Evolutionary conservation across 2,797 vertebrate genomes (phyloP).

Genomic region (Simalia tracyae): DNA sequence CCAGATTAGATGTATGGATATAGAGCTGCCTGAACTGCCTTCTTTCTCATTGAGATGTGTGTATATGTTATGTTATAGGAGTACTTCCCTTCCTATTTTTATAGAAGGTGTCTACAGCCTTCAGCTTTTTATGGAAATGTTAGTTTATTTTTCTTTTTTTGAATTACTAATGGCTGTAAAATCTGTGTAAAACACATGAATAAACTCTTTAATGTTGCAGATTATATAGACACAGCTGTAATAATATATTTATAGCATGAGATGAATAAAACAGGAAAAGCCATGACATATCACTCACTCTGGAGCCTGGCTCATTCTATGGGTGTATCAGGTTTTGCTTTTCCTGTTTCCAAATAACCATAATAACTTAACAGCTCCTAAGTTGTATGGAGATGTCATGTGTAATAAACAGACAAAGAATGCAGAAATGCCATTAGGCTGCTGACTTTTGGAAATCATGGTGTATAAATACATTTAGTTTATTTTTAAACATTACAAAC

Average conservation of each 20-base stretch:
- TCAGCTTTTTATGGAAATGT: background rate
- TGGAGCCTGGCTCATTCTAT: background rate
- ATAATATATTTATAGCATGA: slow-evolving; percentile 17
- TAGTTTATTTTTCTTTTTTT: background rate
- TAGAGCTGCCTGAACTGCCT: background rate
- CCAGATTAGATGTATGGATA: background rate
- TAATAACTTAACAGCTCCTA: background rate
- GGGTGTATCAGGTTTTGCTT: slow-evolving; percentile 14
- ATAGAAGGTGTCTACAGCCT: background rate
- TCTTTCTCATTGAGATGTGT: background rate
- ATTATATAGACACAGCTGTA: background rate
- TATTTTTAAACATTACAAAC: background rate
- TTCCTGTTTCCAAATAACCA: slow-evolving; percentile 17
- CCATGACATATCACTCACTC: background rate
- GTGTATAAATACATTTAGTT: background rate
- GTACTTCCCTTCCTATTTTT: background rate
- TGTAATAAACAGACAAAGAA: slow-evolving; percentile 3
- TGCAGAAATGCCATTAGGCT: background rate
- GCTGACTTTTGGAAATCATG: slow-evolving; percentile 1
- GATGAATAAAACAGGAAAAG: slow-evolving; percentile 18
- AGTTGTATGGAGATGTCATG: background rate
- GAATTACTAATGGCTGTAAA: background rate
- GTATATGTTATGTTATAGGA: background rate
- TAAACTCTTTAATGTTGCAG: background rate
- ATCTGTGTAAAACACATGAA: background rate